Percentiles rank a stretch among this genome's conserved stretches.
Conservation (phyloP, 2,113 vertebrate genomes). For the Osmerus eperlanus region DNA sequence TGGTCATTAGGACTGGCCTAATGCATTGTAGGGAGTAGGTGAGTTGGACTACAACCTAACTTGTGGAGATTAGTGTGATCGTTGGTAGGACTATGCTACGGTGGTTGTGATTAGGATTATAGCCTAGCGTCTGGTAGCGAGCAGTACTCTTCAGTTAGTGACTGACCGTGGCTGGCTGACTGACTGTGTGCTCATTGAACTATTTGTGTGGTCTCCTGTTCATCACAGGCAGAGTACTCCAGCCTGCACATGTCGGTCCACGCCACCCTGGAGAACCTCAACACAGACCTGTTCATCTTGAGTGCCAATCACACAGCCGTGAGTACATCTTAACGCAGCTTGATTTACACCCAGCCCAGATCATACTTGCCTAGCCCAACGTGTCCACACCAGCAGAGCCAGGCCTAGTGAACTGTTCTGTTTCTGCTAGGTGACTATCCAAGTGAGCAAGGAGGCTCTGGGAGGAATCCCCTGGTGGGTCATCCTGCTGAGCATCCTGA, state of each 20-base stretch:
- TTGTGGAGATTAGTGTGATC: not conserved
- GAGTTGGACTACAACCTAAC: no score
- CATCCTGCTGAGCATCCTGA: conserved; percentile 88
- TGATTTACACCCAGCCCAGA: no score
- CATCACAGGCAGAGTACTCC: conserved; percentile 81
- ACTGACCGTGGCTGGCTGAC: no score
- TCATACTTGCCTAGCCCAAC: no score
- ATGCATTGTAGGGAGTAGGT: no score
- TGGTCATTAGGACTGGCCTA: not conserved
- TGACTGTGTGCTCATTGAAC: not conserved
- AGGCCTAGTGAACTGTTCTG: not conserved
- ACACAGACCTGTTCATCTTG: conserved; percentile 69
- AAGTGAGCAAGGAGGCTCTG: conserved; percentile 82
- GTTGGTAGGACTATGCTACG: no score
- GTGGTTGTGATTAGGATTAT: not conserved
- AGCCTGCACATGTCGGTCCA: conserved; percentile 76
- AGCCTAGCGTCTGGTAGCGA: not conserved
- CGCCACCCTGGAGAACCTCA: conserved; percentile 66
- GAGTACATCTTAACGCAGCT: conserved; percentile 43
- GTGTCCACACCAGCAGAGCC: no score
- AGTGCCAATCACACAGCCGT: conserved; percentile 75
- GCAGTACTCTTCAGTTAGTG: no score
- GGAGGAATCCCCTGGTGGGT: conserved; percentile 90
- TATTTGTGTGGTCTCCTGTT: conserved; percentile 10
- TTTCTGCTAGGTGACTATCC: conserved; percentile 78